phyloP scores from a whole-genome alignment of 2,797 vertebrate species.

The Urophycis tenuis region DNA sequence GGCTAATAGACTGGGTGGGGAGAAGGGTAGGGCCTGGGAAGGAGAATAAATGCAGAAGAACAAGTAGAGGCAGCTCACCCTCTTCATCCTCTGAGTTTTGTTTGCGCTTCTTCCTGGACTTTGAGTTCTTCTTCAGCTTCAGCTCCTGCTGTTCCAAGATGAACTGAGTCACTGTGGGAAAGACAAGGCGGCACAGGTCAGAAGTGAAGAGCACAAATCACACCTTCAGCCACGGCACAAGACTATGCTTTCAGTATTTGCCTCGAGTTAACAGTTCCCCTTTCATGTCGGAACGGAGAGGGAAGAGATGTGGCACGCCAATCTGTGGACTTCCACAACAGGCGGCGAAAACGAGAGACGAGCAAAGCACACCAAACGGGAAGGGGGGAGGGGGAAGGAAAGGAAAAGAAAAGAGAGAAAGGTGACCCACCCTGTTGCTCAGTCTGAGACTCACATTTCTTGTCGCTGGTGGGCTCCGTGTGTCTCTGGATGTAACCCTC shows the following conservation, averaged over 20 bases:
- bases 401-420: slow-evolving; percentile 55
- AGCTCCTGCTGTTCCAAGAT: slow-evolving; percentile 83
- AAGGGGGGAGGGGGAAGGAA: slow-evolving; percentile 13
- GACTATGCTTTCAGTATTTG: background rate
- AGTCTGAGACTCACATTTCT: slow-evolving; percentile 80
- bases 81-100: slow-evolving; percentile 80
- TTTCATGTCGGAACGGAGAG: background rate
- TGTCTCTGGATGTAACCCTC: slow-evolving; percentile 92
- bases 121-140: slow-evolving; percentile 86
- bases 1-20: background rate
- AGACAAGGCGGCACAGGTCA: slow-evolving; percentile 32
- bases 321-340: slow-evolving; percentile 2
- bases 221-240: background rate
- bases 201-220: slow-evolving; percentile 8
- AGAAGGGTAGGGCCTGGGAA: background rate
- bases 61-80: slow-evolving; percentile 46
- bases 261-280: background rate
- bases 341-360: background rate
- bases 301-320: background rate
- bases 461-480: slow-evolving; percentile 77
- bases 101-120: slow-evolving; percentile 89
- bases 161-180: slow-evolving; percentile 75
- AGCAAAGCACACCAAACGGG: background rate
- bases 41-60: background rate
- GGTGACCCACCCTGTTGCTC: slow-evolving; percentile 67